Evolutionary conservation across 2,888 invertebrate species (phyloP), one percentile per base, ranked within the genome.

Genomic region (Ectropis crepuscularia): DNA sequence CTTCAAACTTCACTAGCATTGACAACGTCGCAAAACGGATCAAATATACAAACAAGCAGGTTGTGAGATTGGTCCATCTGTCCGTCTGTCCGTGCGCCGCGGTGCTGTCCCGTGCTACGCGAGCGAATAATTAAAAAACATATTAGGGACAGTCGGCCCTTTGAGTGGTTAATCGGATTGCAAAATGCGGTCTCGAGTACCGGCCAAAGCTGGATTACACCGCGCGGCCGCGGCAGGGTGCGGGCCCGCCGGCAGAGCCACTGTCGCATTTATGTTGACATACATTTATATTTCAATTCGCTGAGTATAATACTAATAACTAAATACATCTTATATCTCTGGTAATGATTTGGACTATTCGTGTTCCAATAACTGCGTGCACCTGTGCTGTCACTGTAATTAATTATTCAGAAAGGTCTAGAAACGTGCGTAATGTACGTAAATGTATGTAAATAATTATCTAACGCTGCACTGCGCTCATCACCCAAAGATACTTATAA

Each of bases 81-180:
- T 45, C 45, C 45, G 0, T 42, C 65, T 62, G 58, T 16, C 16
- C 38, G 8, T 57, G 51, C 53, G 37, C 38, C 38, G 45, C 10
- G 1, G 36, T 12, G 36, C 43, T 9, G 9, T 38, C 49, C 12
- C 5, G 36, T 45, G 63, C 63, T 53, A 64, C 41, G 61, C 59
- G 65, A 57, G 65, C 73, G 73, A 81, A 83, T 89, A 88, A 89
- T 88, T 89, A 89, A 88, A 88, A 88, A 88, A 86, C 81, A 86
- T 86, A 86, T 87, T 83, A 86, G 77, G 78, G 75, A 73, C 76
- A 78, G 69, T 63, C 68, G 11, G 49, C 60, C 64, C 80, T 81
- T 82, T 80, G 81, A 76, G 69, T 71, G 57, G 69, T 70, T 81
- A 85, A 85, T 76, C 83, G 79, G 82, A 83, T 85, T 83, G 80